A percentile compares a stretch with the other conserved stretches of the same genome.
These are phyloP conservation scores for Ennomos erosarius DNA, from an alignment of 2,888 invertebrate genomes.

Conservation along the genomic window DNA sequence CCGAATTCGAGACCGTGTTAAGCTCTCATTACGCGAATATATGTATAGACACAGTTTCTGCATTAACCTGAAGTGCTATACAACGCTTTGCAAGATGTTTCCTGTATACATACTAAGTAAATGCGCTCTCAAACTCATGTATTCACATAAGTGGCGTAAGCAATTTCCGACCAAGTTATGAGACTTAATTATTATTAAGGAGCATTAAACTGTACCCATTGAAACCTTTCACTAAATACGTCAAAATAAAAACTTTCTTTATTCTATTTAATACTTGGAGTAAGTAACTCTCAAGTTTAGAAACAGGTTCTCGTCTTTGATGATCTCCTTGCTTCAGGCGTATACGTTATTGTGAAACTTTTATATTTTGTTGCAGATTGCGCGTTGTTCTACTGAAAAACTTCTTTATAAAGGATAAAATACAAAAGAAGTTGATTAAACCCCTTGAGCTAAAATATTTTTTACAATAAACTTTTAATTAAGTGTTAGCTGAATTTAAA, in stretches of 20 bases:
- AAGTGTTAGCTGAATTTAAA: slow-evolving; percentile 69
- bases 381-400: slow-evolving; percentile 82
- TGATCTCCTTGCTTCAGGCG: slow-evolving; percentile 75
- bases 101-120: slow-evolving; percentile 13
- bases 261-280: slow-evolving; percentile 53
- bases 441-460: slow-evolving; percentile 78
- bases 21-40: slow-evolving; percentile 74
- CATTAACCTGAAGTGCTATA: slow-evolving; percentile 76
- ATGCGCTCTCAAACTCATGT: neutral
- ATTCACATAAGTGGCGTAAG: neutral
- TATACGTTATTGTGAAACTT: slow-evolving; percentile 82
- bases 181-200: slow-evolving; percentile 2
- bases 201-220: neutral
- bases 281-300: slow-evolving; percentile 64
- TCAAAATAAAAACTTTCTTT: slow-evolving; percentile 42
- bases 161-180: neutral
- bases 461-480: slow-evolving; percentile 80
- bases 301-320: slow-evolving; percentile 69
- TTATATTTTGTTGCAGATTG: slow-evolving; percentile 81
- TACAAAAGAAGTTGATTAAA: slow-evolving; percentile 80
- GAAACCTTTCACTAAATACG: slow-evolving; percentile 11
- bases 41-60: slow-evolving; percentile 78
- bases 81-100: slow-evolving; percentile 53
- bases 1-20: slow-evolving; percentile 73
- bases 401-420: slow-evolving; percentile 77